These are phyloP conservation scores for Sycophaga agraensis DNA, from an alignment of 1,140 invertebrate species.

Conservation along the genomic window DNA sequence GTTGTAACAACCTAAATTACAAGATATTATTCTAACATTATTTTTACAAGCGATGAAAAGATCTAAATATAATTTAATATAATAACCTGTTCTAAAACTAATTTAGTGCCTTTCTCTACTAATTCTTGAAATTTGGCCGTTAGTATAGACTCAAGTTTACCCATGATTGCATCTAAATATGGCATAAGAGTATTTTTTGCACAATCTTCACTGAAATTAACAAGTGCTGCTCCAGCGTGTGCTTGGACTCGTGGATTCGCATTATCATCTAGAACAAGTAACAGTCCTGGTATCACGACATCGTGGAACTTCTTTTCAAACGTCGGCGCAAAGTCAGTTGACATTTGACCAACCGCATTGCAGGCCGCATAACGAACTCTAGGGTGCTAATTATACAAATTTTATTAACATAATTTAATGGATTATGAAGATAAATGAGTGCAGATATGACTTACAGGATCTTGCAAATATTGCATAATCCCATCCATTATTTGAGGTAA, in stretches of 20 bases:
- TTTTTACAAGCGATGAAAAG: too few species aligned
- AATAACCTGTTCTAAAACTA: constrained; percentile 90
- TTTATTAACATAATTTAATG: not conserved
- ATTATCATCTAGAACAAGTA: constrained; percentile 90
- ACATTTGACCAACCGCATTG: constrained; percentile 99
- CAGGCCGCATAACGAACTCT: constrained; percentile 95
- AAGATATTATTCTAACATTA: not conserved
- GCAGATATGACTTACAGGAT: constrained; percentile 70
- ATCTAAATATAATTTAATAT: not conserved
- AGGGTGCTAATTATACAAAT: constrained; percentile 69
- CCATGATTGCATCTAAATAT: constrained; percentile 90
- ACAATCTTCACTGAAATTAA: constrained; percentile 99
- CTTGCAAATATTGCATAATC: constrained; percentile 84
- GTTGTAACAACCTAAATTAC: constrained; percentile 78
- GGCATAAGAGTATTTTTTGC: constrained; percentile 89
- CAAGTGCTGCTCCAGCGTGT: constrained; percentile 90
- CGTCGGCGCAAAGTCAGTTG: constrained; percentile 93
- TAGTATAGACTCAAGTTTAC: constrained; percentile 87
- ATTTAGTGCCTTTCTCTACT: constrained; percentile 89
- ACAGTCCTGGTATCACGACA: constrained; percentile 86
- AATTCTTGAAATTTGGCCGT: constrained; percentile 93
- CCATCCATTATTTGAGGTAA: constrained; percentile 88
- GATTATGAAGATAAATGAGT: too few species aligned
- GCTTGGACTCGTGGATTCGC: constrained; percentile 92
- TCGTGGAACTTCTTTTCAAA: constrained; percentile 99